Evolutionary conservation across 2,888 invertebrate species (phyloP).

Genomic region (Orchesellides sinensis): DNA sequence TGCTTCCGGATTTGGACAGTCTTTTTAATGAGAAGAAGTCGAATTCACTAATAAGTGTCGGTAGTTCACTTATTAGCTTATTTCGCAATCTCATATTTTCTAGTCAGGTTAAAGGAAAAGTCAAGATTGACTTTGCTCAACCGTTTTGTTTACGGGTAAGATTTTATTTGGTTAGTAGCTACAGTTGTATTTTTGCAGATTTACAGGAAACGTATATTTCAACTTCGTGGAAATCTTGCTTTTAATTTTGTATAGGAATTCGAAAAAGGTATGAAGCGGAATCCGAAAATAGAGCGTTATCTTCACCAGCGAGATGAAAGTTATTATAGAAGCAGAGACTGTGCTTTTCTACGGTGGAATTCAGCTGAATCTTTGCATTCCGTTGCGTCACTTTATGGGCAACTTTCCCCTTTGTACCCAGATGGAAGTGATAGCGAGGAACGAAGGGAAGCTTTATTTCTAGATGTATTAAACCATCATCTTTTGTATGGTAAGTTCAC

Average conservation of each 20-base stretch:
- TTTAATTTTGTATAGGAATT: conserved; percentile 35
- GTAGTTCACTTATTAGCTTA: background rate
- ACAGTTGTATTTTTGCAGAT: background rate
- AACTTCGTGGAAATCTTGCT: no score
- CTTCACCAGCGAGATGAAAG: background rate
- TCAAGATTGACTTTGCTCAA: conserved; percentile 64
- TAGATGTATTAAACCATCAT: conserved; percentile 54
- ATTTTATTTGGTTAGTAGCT: background rate
- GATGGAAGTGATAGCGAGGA: background rate
- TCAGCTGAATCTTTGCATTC: conserved; percentile 48
- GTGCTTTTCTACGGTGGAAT: conserved; percentile 48
- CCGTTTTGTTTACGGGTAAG: conserved; percentile 63
- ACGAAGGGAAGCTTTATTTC: background rate
- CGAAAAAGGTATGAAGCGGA: background rate
- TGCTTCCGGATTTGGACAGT: conserved; percentile 58
- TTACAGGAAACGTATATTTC: background rate
- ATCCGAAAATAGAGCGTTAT: conserved; percentile 2
- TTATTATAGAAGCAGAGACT: conserved; percentile 10
- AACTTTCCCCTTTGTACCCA: conserved; percentile 22
- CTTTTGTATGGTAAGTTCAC: conserved; percentile 53
- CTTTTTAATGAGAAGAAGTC: background rate
- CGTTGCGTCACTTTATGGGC: conserved; percentile 57
- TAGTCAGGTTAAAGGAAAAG: conserved; percentile 8
- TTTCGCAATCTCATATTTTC: no score
- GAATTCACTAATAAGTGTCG: background rate